Evolutionary conservation across 2,888 invertebrate species (phyloP).

Genomic region (Loripinus fragilis): DNA sequence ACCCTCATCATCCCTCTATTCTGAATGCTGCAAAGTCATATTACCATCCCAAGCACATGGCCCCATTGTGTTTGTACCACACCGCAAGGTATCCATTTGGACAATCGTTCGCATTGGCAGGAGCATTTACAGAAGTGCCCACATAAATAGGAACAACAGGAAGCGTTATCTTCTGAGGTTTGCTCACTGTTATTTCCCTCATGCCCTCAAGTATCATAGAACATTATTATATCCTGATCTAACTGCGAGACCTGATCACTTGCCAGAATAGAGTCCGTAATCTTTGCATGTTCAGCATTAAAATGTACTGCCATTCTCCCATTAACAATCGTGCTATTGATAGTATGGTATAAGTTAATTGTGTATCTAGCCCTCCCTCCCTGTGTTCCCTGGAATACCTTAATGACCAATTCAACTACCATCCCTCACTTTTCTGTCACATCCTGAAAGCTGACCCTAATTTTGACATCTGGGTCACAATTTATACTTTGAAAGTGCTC

Average conservation of each 20-base stretch:
- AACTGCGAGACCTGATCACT: neutral
- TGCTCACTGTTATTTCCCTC: neutral
- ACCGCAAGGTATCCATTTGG: neutral
- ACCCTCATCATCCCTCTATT: neutral
- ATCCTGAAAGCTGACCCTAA: neutral
- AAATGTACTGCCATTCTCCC: neutral
- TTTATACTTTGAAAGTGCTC: slow-evolving; percentile 3
- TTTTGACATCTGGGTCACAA: neutral
- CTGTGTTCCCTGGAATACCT: neutral
- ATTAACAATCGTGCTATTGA: neutral
- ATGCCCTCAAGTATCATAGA: neutral
- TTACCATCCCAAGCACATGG: neutral
- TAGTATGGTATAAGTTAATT: neutral
- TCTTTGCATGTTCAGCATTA: neutral
- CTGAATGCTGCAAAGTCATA: neutral
- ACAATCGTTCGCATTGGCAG: neutral
- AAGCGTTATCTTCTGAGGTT: neutral
- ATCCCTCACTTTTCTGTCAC: neutral
- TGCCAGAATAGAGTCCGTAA: neutral
- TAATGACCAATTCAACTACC: neutral
- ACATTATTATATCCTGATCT: neutral
- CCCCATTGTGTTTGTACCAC: neutral
- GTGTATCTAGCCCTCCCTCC: neutral
- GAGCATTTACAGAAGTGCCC: too few species aligned
- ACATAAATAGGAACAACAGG: neutral